phyloP scores from a whole-genome alignment of 2,888 invertebrate species.

The Lissocephala sabroskyi region DNA sequence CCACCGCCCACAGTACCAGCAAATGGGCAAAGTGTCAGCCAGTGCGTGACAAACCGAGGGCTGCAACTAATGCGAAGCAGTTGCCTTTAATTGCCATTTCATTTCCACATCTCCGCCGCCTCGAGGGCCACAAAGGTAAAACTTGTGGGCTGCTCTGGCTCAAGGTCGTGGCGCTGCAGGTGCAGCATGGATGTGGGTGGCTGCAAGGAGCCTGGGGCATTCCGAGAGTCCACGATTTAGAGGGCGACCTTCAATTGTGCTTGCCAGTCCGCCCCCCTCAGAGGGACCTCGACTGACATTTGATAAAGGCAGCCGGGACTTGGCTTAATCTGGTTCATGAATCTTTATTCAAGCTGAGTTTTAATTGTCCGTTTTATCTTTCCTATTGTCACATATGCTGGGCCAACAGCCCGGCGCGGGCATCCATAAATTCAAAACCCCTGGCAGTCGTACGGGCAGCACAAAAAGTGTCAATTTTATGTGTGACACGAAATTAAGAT shows the following conservation, averaged over 20 bases:
- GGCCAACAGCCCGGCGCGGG: slow-evolving; percentile 13
- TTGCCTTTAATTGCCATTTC: no score
- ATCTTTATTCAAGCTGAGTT: slow-evolving; percentile 11
- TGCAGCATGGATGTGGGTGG: slow-evolving; percentile 8
- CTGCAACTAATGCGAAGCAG: background rate
- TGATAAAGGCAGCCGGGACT: slow-evolving; percentile 24
- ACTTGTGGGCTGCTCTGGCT: slow-evolving; percentile 16
- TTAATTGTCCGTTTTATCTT: slow-evolving; percentile 49
- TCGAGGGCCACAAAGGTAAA: no score
- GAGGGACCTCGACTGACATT: background rate
- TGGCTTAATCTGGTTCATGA: slow-evolving; percentile 14
- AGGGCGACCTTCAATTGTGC: background rate
- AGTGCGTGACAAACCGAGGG: no score
- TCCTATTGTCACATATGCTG: slow-evolving; percentile 26
- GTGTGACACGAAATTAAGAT: slow-evolving; percentile 59
- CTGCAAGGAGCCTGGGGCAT: slow-evolving; percentile 1
- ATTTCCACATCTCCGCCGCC: no score
- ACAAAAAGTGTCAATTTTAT: slow-evolving; percentile 45
- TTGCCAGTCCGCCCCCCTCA: background rate
- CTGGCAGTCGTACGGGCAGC: slow-evolving; percentile 1
- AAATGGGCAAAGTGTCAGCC: no score
- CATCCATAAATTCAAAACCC: slow-evolving; percentile 27
- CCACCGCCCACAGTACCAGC: no score
- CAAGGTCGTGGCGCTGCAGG: slow-evolving; percentile 38
- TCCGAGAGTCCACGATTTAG: background rate